Percentiles rank a stretch among this genome's conserved stretches.
Evolutionary conservation across 2,113 vertebrate genomes (phyloP).

Genomic region (Alligator sinensis): DNA sequence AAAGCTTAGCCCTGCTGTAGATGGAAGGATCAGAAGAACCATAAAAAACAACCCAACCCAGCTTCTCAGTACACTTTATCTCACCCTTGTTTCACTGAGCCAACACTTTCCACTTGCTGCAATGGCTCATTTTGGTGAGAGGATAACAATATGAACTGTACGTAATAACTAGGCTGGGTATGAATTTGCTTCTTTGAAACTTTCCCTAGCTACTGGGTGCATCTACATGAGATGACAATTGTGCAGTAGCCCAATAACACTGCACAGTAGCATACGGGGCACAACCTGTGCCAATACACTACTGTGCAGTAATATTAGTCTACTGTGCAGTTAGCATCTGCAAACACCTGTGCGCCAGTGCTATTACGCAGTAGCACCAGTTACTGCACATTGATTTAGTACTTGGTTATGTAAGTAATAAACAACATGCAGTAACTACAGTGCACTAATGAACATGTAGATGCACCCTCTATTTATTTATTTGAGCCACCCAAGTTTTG

Average conservation of each 20-base stretch:
- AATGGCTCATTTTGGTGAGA: not conserved
- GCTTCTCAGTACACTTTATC: not conserved
- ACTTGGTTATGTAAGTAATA: no score
- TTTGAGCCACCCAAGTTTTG: not conserved
- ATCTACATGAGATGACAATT: no score
- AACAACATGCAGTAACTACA: no score
- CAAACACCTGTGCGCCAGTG: no score
- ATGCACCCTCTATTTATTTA: not conserved
- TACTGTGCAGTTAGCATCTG: no score
- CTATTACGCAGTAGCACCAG: no score
- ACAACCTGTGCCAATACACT: no score
- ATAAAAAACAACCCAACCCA: not conserved
- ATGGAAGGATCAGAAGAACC: not conserved
- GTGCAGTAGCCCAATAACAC: no score
- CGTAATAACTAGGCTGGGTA: not conserved
- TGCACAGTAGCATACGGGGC: no score
- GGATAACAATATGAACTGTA: not conserved
- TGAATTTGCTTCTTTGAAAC: accelerated
- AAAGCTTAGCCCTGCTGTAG: not conserved
- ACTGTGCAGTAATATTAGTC: no score
- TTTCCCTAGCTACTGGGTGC: not conserved
- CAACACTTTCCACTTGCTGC: not conserved
- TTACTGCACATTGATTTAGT: no score
- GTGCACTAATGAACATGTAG: no score
- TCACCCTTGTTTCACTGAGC: not conserved